Evolutionary conservation across 2,797 vertebrate genomes (phyloP).

Genomic region (Sebastes reedi): DNA sequence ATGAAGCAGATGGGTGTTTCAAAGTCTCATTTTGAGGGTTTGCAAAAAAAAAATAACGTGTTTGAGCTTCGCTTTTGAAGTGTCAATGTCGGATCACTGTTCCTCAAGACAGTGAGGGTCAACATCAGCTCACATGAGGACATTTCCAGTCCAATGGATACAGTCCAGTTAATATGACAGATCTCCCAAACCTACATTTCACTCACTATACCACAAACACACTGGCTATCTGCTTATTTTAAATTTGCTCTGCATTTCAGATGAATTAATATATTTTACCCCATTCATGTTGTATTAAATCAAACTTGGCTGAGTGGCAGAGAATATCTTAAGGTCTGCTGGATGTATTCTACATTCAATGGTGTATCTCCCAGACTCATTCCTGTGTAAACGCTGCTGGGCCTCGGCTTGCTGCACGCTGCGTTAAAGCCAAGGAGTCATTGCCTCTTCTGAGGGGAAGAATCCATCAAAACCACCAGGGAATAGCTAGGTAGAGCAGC

Average conservation of each 20-base stretch:
- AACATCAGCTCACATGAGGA: neutral
- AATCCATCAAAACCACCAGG: slow-evolving; percentile 81
- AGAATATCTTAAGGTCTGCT: slow-evolving; percentile 34
- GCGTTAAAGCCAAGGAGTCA: slow-evolving; percentile 76
- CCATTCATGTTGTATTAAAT: slow-evolving; percentile 38
- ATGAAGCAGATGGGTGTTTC: slow-evolving; percentile 1
- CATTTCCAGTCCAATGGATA: slow-evolving; percentile 26
- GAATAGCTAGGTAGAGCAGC: slow-evolving; percentile 76
- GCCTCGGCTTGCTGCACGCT: slow-evolving; percentile 60
- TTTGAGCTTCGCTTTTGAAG: slow-evolving; percentile 34
- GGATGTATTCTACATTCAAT: slow-evolving; percentile 62
- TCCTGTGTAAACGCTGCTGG: slow-evolving; percentile 80
- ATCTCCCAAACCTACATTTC: neutral
- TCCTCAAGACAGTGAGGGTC: slow-evolving; percentile 11
- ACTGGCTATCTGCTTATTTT: slow-evolving; percentile 16
- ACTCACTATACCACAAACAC: slow-evolving; percentile 25
- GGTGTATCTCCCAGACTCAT: slow-evolving; percentile 66
- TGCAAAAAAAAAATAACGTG: slow-evolving; percentile 15
- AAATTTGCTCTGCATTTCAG: slow-evolving; percentile 43
- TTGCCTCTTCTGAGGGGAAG: slow-evolving; percentile 75
- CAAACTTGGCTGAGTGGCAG: slow-evolving; percentile 41
- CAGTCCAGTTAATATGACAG: neutral
- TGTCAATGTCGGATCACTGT: slow-evolving; percentile 1
- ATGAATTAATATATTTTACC: slow-evolving; percentile 48
- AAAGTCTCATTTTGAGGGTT: slow-evolving; percentile 40